Base-by-base conservation (phyloP, 2,797 vertebrate genomes). In the Syngnathus acus region DNA sequence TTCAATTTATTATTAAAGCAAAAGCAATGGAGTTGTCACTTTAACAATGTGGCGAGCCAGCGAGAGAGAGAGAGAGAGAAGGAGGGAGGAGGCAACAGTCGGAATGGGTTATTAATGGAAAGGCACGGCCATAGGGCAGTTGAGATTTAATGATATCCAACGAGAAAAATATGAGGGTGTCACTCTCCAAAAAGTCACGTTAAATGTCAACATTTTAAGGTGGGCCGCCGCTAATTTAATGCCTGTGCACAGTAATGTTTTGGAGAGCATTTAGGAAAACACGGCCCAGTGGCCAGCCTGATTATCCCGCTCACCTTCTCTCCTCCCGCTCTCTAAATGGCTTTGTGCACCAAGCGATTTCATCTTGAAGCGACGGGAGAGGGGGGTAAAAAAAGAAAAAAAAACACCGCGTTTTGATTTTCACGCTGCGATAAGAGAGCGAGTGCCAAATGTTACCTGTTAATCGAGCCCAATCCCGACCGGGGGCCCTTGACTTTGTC, bases 131-230 rank as follows among this genome's bases (percentile, higher is more conserved):
- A 98, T 94, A 93, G 96, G 97, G 94, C 95, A 96, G 91, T 96
- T 96, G 96, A 96, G 97, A 98, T 98, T 97, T 97, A 98, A 98
- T 98, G 95, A 98, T 96, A 98, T 95, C 95, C 95, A 95, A 95
- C 94, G 93, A 97, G 97, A 96, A 99, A 64, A 94, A 97, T 98
- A 98, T 96, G 95, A 97, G 94, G 93, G 96, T 98, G 97, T 99
- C 97, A 97, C 94, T 98, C 97, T 98, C 95, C 94, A 94, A 98
- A 99, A 99, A 99, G 97, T 99, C 97, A 99, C 94, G 95, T 94
- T 96, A 99, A 99, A 99, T 99, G 97, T 97, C 97, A 98, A 94
- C 95, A 94, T 98, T 99, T 97, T 97, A 98, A 95, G 95, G 95
- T 95, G 94, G 55, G 60, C 91, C 87, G 90, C 88, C 88, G 95